These are phyloP conservation scores for Atlantisia rogersi DNA, from an alignment of 2,113 vertebrate genomes.

Conservation along the genomic window DNA sequence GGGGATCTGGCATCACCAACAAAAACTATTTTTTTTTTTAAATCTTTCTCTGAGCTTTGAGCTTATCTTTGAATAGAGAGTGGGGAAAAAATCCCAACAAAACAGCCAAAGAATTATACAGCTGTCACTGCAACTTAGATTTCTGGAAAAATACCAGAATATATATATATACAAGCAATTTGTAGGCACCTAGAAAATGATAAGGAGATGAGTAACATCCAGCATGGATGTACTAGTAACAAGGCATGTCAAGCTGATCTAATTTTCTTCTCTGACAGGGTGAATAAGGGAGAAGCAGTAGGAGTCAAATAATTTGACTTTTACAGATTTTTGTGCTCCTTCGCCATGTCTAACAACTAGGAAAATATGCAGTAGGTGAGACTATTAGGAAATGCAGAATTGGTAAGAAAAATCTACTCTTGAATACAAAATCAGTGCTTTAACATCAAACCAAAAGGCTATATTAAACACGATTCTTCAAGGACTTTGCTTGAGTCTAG, in stretches of 20 bases:
- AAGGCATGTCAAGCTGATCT: background rate
- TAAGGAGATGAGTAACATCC: background rate
- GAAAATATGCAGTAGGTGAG: background rate
- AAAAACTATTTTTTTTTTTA: background rate
- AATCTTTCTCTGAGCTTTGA: background rate
- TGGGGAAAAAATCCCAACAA: background rate
- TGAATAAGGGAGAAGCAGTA: background rate
- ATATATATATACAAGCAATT: background rate
- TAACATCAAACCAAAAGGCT: background rate
- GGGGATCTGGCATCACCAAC: background rate
- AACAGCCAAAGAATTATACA: background rate
- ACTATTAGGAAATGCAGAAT: background rate
- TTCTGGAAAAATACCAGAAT: background rate
- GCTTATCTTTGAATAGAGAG: background rate
- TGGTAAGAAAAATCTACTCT: background rate
- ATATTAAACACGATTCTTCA: background rate
- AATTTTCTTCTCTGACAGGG: conserved; percentile 2
- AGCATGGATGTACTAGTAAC: background rate
- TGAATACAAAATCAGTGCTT: background rate
- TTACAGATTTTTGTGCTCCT: background rate
- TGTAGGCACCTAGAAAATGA: background rate
- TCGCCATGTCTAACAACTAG: background rate
- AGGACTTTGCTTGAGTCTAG: background rate
- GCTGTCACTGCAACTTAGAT: background rate
- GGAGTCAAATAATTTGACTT: background rate